phyloP scores from a whole-genome alignment of 2,113 vertebrate genomes.

The Gopherus flavomarginatus region DNA sequence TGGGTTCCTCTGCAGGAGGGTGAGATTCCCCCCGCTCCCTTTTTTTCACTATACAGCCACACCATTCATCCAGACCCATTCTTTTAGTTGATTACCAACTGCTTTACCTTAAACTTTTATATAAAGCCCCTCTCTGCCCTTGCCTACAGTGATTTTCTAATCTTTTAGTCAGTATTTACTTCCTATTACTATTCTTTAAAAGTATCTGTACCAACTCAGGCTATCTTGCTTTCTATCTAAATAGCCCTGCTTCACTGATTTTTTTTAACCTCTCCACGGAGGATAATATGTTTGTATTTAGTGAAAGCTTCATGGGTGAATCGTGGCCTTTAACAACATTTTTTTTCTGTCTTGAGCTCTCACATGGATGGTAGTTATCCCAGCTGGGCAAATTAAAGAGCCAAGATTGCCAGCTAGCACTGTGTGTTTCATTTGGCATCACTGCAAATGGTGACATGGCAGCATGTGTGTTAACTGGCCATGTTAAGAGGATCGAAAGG shows the following conservation, averaged over 20 bases:
- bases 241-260: not conserved
- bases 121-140: conserved; percentile 1
- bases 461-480: not conserved
- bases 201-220: not conserved
- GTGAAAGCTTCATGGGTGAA: conserved; percentile 9
- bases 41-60: conserved; percentile 5
- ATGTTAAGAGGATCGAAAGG: not conserved
- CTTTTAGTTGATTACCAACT: conserved; percentile 3
- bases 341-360: not conserved
- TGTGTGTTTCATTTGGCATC: not conserved
- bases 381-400: not conserved
- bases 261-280: conserved; percentile 4
- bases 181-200: not conserved
- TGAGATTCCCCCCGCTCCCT: not conserved
- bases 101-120: not conserved
- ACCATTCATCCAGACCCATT: not conserved
- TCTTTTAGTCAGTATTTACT: conserved; percentile 49
- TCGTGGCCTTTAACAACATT: conserved; percentile 19
- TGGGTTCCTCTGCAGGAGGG: not conserved
- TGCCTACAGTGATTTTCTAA: not conserved
- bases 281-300: not conserved
- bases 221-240: conserved; percentile 24
- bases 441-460: not conserved
- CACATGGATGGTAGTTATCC: not conserved
- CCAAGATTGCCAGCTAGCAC: conserved; percentile 21